Evolutionary conservation across 2,797 vertebrate genomes (phyloP).

Genomic region (Melopsittacus undulatus): DNA sequence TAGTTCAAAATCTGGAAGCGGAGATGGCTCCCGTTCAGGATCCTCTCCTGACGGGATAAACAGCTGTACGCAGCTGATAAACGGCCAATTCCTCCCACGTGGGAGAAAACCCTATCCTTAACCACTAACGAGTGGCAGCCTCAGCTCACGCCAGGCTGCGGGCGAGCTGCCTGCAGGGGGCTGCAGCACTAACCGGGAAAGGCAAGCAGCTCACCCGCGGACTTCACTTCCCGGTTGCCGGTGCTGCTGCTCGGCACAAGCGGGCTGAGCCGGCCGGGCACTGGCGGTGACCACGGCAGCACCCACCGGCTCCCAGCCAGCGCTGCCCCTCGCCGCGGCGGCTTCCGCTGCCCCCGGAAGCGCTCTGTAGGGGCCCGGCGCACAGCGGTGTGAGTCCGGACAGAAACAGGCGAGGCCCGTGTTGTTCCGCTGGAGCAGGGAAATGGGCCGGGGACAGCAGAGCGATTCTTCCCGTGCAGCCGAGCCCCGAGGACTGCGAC

Average conservation of each 20-base stretch:
- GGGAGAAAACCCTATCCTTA: accelerated
- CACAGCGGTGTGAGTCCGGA: neutral
- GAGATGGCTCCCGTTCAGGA: neutral
- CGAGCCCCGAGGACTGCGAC: neutral
- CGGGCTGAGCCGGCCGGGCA: no score
- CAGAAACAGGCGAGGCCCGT: neutral
- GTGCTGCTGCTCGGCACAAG: neutral
- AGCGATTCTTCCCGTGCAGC: no score
- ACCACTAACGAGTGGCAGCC: accelerated
- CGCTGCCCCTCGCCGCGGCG: accelerated
- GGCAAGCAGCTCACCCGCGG: no score
- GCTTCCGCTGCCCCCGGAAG: neutral
- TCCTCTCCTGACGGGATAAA: neutral
- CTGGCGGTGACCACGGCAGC: no score
- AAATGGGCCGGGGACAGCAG: no score
- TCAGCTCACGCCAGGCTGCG: neutral
- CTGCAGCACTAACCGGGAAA: neutral
- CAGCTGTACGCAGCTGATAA: neutral
- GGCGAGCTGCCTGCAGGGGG: no score
- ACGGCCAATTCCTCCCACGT: accelerated
- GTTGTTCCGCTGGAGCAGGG: neutral
- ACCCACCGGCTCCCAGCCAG: neutral
- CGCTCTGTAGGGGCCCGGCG: neutral
- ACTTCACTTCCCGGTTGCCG: neutral
- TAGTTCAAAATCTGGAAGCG: neutral